A percentile compares a stretch with the other conserved stretches of the same genome.
These are phyloP conservation scores for Glossophaga mutica DNA, from an alignment of 2,797 vertebrate species.

Conservation along the genomic window DNA sequence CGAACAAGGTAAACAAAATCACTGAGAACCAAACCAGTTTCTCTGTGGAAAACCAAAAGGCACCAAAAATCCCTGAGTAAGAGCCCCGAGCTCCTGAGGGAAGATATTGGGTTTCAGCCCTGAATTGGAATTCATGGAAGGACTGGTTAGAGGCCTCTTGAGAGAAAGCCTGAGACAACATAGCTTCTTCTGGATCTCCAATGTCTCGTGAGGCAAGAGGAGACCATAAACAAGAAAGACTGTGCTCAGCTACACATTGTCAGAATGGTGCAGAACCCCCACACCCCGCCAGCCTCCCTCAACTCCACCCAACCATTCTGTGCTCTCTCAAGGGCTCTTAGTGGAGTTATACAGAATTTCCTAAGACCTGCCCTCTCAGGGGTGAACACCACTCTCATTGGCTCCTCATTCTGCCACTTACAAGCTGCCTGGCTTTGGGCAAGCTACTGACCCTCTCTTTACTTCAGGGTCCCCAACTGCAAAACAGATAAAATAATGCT, in stretches of 20 bases:
- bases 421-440: neutral
- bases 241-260: neutral
- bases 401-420: neutral
- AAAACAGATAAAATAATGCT: neutral
- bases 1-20: neutral
- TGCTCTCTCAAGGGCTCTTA: neutral
- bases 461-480: neutral
- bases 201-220: neutral
- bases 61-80: neutral
- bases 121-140: neutral
- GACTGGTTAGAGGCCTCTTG: neutral
- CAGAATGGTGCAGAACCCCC: neutral
- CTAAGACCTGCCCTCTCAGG: neutral
- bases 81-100: neutral
- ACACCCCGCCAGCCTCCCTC: neutral
- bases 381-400: neutral
- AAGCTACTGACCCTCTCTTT: neutral
- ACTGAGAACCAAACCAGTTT: neutral
- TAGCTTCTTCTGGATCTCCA: neutral
- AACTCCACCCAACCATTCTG: rapidly evolving
- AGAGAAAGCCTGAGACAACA: neutral
- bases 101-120: neutral
- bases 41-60: neutral
- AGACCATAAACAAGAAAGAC: neutral
- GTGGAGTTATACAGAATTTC: neutral